Base-by-base conservation (phyloP, 2,113 vertebrate species). In the Labeo rohita region DNA sequence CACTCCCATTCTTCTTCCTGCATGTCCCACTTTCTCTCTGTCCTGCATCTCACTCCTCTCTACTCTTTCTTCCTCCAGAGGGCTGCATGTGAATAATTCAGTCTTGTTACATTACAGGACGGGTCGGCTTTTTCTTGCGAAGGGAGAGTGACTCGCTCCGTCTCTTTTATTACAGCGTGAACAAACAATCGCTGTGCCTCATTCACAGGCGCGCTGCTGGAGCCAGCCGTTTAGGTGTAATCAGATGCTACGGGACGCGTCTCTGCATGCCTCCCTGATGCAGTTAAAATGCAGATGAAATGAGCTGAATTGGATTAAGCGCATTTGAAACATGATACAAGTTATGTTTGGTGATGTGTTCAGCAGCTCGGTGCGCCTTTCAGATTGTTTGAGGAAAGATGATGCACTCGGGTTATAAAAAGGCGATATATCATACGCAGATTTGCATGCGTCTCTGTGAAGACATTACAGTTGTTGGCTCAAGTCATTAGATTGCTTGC, bases 1-100 rank as follows among this genome's bases (percentile, higher is more conserved):
- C 80, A 36, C 63, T 79, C 84, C 65, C 63, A 80, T 45, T 80
- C 63, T 72, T 80, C 54, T 75, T 28, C 43, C 76, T 86, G 7
- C 70, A 18, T 63, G 65, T 36, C 50, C 21, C 52, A 72, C 66
- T 43, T 63, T 61, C 39, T 49, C 15, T 47, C n/a, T 47, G 36
- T 61, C n/a, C 65, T 49, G 59, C 54, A 21, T 65, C 45, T 59
- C 45, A 56, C 15, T 74, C 16, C 54, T 49, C 59, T 65, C 84
- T 77, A n/a, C 74, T 70, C 15, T 76, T 16, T 81, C 43, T 74
- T 75, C 21, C 78, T 86, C 68, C 47, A 80, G 78, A 73, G 80
- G 63, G 63, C 39, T 36, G 28, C 23, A 47, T 81, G 78, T 86
- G 78, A 73, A 86, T 86, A 63, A 81, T 86, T 86, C 54, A 81